Conservation (phyloP, 2,797 vertebrate species). For the Neosilurus hyrtlii region DNA sequence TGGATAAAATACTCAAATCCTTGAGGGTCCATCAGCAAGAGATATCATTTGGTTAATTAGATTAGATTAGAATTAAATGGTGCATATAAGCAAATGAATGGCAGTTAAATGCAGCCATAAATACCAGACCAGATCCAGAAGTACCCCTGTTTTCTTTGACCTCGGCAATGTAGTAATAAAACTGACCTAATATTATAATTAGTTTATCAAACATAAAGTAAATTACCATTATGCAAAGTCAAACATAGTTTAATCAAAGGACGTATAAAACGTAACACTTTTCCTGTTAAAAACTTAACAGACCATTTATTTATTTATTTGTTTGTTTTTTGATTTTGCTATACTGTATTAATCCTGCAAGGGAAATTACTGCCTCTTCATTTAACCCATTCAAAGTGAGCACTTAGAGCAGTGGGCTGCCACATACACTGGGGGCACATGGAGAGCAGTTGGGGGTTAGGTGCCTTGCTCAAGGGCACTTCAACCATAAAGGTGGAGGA, state of each 20-base stretch:
- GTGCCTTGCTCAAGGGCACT: too few relatives aligned
- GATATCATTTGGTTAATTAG: background rate
- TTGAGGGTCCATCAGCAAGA: slow-evolving; percentile 2
- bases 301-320: background rate
- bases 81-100: background rate
- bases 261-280: too few relatives aligned
- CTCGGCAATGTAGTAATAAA: background rate
- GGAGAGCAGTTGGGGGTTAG: too few relatives aligned
- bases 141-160: background rate
- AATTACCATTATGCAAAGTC: background rate
- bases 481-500: too few relatives aligned
- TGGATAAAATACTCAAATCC: background rate
- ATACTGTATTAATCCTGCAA: too few relatives aligned
- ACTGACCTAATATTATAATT: background rate
- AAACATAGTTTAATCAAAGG: background rate
- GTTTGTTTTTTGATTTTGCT: too few relatives aligned
- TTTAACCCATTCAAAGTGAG: too few relatives aligned
- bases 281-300: background rate
- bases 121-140: background rate
- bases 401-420: too few relatives aligned
- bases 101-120: background rate
- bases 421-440: too few relatives aligned
- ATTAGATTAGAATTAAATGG: slow-evolving; percentile 13
- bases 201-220: background rate
- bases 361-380: too few relatives aligned